Conservation (phyloP, 2,797 vertebrate species). For the Falco columbarius region DNA sequence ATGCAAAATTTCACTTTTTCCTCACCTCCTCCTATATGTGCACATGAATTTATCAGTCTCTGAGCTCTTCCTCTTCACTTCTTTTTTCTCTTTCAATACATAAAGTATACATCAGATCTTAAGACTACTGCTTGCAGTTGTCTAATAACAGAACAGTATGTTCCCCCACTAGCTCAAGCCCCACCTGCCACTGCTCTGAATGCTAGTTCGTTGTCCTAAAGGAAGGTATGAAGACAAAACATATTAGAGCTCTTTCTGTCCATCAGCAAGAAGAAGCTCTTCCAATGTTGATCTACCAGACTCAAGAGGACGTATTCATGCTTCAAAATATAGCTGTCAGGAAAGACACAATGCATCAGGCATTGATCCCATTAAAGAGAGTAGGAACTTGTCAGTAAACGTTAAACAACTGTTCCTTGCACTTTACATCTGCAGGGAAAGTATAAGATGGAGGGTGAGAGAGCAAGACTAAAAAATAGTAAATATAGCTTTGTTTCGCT, state of each 20-base stretch:
- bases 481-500: background rate
- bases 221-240: background rate
- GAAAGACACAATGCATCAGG: background rate
- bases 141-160: background rate
- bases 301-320: background rate
- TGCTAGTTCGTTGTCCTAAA: background rate
- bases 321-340: background rate
- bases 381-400: background rate
- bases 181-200: background rate
- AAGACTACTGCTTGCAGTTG: background rate
- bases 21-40: background rate
- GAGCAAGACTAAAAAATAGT: background rate
- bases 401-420: background rate
- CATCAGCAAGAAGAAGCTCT: background rate
- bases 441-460: background rate
- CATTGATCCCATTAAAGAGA: background rate
- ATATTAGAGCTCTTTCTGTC: background rate
- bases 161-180: background rate
- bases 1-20: background rate
- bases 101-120: background rate
- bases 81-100: background rate
- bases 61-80: background rate
- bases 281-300: background rate
- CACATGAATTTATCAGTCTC: background rate
- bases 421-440: background rate